These are phyloP conservation scores for Dryocosmus kuriphilus DNA, from an alignment of 2,888 invertebrate genomes.

Conservation along the genomic window DNA sequence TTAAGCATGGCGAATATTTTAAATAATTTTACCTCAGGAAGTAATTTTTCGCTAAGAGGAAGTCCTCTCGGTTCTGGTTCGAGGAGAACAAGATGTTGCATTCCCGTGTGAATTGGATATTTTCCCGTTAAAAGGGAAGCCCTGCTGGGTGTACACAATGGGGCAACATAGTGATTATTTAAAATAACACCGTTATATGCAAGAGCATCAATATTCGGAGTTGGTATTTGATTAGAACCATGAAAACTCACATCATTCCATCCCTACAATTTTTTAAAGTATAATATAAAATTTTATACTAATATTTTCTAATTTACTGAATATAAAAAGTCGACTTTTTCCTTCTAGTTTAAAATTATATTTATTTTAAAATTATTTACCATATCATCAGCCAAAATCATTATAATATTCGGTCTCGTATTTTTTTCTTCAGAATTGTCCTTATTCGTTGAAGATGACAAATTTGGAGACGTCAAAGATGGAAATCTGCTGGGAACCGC, in stretches of 20 bases:
- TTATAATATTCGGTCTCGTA: conserved; percentile 70
- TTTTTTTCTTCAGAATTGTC: conserved; percentile 17
- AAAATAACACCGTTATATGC: conserved; percentile 91
- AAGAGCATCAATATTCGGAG: conserved; percentile 92
- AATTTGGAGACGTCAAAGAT: not conserved
- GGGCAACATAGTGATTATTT: conserved; percentile 90
- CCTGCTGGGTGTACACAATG: conserved; percentile 91
- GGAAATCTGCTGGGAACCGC: conserved; percentile 28
- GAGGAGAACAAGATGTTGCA: conserved; percentile 85
- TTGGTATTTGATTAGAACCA: conserved; percentile 90
- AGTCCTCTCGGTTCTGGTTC: conserved; percentile 86
- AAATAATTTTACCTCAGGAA: conserved; percentile 81
- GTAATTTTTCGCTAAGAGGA: conserved; percentile 82
- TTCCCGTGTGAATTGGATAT: conserved; percentile 90
- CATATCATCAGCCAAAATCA: conserved; percentile 76
- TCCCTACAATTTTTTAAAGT: conserved; percentile 81
- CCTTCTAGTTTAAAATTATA: not conserved
- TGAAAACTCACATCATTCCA: conserved; percentile 95
- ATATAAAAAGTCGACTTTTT: no score
- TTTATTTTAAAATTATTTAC: conserved; percentile 59
- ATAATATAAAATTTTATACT: not conserved
- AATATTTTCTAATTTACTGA: no score
- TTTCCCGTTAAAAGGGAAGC: conserved; percentile 90
- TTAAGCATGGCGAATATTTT: not conserved
- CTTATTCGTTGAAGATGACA: not conserved